Conservation (phyloP, 2,113 vertebrate genomes). For the Poicephalus meyeri region DNA sequence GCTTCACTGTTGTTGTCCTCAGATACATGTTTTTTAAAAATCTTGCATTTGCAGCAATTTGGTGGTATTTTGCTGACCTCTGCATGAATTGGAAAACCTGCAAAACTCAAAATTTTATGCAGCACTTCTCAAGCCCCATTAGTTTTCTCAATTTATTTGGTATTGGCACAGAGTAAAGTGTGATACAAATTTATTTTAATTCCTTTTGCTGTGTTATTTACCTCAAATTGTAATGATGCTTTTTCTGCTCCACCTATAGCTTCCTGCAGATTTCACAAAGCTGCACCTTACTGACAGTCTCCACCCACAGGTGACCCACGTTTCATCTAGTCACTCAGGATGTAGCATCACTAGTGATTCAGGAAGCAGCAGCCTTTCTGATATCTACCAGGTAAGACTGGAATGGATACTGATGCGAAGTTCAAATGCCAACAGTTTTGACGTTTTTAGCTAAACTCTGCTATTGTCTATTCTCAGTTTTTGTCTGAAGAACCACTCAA, state of each 20-base stretch:
- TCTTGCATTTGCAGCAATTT: not conserved
- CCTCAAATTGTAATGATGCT: constrained; percentile 61
- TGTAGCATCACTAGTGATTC: constrained; percentile 99
- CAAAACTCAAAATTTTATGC: not conserved
- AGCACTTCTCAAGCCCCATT: not conserved
- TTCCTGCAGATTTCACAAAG: constrained; percentile 98
- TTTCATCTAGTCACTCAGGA: constrained; percentile 99
- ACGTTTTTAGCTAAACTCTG: not conserved
- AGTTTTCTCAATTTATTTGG: not conserved
- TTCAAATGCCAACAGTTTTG: not conserved
- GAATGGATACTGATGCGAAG: not conserved
- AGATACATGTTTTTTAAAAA: not conserved
- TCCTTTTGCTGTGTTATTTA: not conserved
- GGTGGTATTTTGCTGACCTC: not conserved
- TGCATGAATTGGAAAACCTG: not conserved
- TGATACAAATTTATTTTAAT: not conserved
- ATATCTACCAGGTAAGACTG: constrained; percentile 97
- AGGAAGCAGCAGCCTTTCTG: constrained; percentile 99
- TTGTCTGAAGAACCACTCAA: not conserved
- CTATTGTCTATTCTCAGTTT: not conserved
- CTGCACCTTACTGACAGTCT: constrained; percentile 98
- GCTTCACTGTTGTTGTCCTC: not conserved
- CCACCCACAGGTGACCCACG: constrained; percentile 98
- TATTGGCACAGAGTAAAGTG: not conserved
- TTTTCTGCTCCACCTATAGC: constrained; percentile 77